Percentiles rank a stretch among this genome's conserved stretches.
Evolutionary conservation across 2,113 vertebrate species (phyloP).

Genomic region (Erpornis zantholeuca): DNA sequence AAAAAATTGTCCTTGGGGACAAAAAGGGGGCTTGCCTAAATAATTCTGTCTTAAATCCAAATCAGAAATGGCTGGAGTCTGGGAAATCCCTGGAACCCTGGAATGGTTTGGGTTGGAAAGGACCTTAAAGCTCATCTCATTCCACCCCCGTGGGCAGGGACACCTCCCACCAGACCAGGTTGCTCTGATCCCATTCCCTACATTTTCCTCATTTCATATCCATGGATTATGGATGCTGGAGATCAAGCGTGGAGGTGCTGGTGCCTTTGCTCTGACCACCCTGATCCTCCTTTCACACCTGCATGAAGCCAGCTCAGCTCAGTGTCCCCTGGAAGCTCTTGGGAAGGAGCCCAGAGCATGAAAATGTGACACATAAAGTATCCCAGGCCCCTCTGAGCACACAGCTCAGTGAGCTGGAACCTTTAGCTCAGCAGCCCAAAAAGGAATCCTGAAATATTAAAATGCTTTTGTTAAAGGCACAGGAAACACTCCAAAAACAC

Average conservation of each 20-base stretch:
- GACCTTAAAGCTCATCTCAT: fast-evolving
- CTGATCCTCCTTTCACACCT: neutral
- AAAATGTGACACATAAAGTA: neutral
- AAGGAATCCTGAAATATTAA: neutral
- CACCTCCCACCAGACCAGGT: neutral
- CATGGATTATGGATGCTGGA: neutral
- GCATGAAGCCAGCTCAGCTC: neutral
- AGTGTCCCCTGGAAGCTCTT: neutral
- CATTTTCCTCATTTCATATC: neutral
- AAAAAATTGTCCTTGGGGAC: neutral
- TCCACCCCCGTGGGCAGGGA: neutral
- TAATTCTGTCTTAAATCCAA: neutral
- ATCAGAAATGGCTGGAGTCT: neutral
- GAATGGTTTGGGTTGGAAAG: neutral
- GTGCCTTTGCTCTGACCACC: neutral
- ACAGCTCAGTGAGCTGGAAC: conserved; percentile 16
- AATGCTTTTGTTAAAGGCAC: neutral
- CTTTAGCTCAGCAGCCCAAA: conserved; percentile 8
- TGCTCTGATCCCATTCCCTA: neutral
- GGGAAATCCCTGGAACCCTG: neutral
- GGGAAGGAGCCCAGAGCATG: neutral
- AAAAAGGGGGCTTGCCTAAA: neutral
- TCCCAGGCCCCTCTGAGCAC: neutral
- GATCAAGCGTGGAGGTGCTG: neutral
- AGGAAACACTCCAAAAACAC: neutral